Evolutionary conservation across 30 jellyfish, hydroid and myxozoan species (phyloP), one percentile per base, ranked within the genome.

Genomic region (Aurelia sp.): DNA sequence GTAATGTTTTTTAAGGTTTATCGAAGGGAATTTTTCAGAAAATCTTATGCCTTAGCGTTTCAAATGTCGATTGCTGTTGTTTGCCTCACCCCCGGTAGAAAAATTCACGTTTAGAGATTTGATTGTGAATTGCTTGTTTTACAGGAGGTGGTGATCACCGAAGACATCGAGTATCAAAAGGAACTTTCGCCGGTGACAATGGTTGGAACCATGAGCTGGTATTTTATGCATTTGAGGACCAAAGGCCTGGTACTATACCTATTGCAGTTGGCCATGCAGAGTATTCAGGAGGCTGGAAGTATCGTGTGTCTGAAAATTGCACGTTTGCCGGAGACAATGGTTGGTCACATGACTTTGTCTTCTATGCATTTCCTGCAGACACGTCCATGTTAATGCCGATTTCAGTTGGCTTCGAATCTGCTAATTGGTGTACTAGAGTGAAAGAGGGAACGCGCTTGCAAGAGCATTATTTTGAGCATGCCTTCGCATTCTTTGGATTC

Each of bases 201-300:
- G 85, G 86, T 4, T 82, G 92, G 92, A 82, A 57, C 73, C 86
- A 71, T 53, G 37, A 41, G 16, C 30, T 82, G 71, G 37, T 21
- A 47, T 82, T 82, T 35, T 58, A 57, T 59, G 92, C 92, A 11
- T 71, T 44, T 60, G 70, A 71, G 41, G 47, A 69, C 22, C 86
- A 35, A 53, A 82, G 20, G 84, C 86, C 78, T 50, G 92, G 92
- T 69, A 82, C 92, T n/a, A 82, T 82, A 3, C 92, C 92, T 44
- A 71, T 82, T 1, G 86, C 92, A 11, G 92, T 82, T 69, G 92
- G 92, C 7, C 86, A 82, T 62, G 86, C 92, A 3, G 78, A 50
- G 58, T 71, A 82, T 55, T 71, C 77, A 31, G 92, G 79, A 52
- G 92, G 86, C 22, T 73, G 86, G 85, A 82, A 62, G 79, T 70